Evolutionary conservation across 1,140 invertebrate genomes (phyloP), one percentile per base, ranked within the genome.

Genomic region (Heliconius hermathena): DNA sequence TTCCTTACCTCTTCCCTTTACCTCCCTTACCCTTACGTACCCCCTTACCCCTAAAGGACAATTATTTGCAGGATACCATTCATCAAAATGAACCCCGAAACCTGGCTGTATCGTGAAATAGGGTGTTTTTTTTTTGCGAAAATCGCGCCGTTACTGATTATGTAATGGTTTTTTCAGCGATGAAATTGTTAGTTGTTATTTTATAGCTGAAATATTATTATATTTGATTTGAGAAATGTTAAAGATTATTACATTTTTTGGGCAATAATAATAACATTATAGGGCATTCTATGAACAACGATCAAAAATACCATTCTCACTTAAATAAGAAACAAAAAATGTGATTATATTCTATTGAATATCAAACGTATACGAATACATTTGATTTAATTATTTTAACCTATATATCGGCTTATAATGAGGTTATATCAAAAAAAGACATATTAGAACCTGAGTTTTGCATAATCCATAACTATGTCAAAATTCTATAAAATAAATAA

Each of bases 11-110:
- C 54, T 22, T 22, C 54, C 54, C 8, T 22, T 11, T 54, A n/a
- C 52, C 52, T 18, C 52, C 52, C 8, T 54, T n/a, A 54, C 41
- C 41, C 41, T 46, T 46, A 46, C 54, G n/a, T 8, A n/a, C n/a
- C 26, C 11, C 11, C 57, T 60, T 29, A 29, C 22, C 78, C 78
- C 74, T 80, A 82, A 82, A 74, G 81, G 86, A 87, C 89, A 89
- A 90, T 89, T 89, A 89, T 89, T 88, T 89, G 89, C 89, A 90
- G 88, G 81, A 86, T 84, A 83, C 88, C 87, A 89, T 89, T 89
- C 88, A 89, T 90, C 89, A 89, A 80, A 84, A 57, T 57, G 54
- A 57, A 57, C 54, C 74, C 81, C 81, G 73, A 84, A 82, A 80
- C 78, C 81, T 80, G 81, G 75, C 78, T 77, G 78, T 80, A 82